A percentile compares a stretch with the other conserved stretches of the same genome.
Conservation (phyloP, 2,888 invertebrate species). For the Gari tellinella region DNA sequence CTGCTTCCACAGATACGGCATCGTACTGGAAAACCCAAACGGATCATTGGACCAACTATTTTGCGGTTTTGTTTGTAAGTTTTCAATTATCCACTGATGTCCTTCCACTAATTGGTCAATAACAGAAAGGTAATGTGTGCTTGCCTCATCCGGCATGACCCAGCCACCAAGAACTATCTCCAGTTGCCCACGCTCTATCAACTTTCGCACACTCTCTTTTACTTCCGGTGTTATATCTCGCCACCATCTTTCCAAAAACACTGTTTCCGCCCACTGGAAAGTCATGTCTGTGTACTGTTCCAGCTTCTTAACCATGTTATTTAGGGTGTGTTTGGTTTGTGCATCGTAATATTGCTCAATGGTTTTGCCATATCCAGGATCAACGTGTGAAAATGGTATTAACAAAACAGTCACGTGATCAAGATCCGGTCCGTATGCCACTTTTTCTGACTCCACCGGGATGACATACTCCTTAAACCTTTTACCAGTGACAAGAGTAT, state of each 20-base stretch:
- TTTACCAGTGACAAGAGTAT: constrained; percentile 68
- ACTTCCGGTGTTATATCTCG: constrained; percentile 75
- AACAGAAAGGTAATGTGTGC: constrained; percentile 80
- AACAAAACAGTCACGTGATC: constrained; percentile 86
- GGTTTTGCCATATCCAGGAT: constrained; percentile 98
- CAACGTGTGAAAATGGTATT: constrained; percentile 98
- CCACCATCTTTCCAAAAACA: constrained; percentile 84
- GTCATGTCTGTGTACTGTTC: constrained; percentile 89
- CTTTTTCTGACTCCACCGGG: constrained; percentile 57
- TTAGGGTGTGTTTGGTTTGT: constrained; percentile 89
- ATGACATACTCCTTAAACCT: constrained; percentile 69
- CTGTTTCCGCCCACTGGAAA: constrained; percentile 83
- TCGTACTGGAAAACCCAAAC: constrained; percentile 83
- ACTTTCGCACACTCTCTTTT: constrained; percentile 64
- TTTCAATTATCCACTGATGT: constrained; percentile 82
- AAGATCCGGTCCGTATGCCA: constrained; percentile 51
- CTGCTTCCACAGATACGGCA: constrained; percentile 81
- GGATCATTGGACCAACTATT: constrained; percentile 84
- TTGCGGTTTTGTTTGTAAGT: constrained; percentile 85
- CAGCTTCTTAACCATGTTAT: constrained; percentile 94
- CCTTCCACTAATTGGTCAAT: constrained; percentile 83
- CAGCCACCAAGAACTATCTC: constrained; percentile 83
- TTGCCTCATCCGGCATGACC: constrained; percentile 84
- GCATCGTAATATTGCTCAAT: constrained; percentile 96
- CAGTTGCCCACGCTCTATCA: constrained; percentile 79